phyloP scores from a whole-genome alignment of 1,140 invertebrate genomes.

The Agrypnia vestita region DNA sequence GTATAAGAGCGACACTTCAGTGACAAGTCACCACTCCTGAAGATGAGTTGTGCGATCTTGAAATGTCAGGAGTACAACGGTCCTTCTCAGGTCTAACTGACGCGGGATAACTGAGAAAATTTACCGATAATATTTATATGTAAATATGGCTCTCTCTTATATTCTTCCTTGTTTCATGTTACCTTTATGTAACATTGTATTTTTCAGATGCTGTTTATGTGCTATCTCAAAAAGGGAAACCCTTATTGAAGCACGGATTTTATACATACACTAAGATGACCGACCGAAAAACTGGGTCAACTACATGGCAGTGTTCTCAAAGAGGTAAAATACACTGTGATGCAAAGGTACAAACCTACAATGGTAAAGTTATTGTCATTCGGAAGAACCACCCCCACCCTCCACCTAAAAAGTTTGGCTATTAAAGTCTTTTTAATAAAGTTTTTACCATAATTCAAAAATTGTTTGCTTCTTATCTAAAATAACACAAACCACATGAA shows the following conservation, averaged over 20 bases:
- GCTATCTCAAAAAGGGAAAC: constrained; percentile 29
- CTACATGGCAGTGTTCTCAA: constrained; percentile 67
- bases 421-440: background rate
- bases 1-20: too few species aligned
- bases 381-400: constrained; percentile 68
- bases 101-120: too few species aligned
- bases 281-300: constrained; percentile 60
- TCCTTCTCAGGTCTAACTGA: too few species aligned
- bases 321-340: constrained; percentile 64
- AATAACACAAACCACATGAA: too few species aligned
- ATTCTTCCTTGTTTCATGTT: too few species aligned
- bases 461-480: too few species aligned
- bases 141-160: too few species aligned
- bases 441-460: too few species aligned
- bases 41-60: too few species aligned
- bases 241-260: background rate
- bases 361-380: constrained; percentile 69
- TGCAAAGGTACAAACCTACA: constrained; percentile 68
- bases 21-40: too few species aligned
- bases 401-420: background rate
- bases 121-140: too few species aligned
- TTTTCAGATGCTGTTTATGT: constrained; percentile 33
- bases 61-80: too few species aligned
- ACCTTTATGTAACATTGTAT: background rate
- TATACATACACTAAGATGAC: constrained; percentile 16